Percentiles rank a stretch among this genome's conserved stretches.
Evolutionary conservation across 2,888 invertebrate genomes (phyloP).

Genomic region (Patella depressa): DNA sequence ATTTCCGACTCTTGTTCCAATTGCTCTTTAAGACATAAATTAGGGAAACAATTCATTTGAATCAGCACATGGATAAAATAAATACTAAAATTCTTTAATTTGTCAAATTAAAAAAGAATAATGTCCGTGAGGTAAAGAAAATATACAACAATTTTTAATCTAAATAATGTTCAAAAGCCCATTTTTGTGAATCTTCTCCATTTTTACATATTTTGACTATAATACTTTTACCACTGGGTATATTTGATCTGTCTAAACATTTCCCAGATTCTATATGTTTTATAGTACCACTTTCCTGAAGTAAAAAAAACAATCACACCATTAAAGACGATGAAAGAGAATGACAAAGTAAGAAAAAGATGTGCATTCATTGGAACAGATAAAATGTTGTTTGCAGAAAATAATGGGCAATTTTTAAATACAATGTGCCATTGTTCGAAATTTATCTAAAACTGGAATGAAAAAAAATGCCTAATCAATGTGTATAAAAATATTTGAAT

Average conservation of each 20-base stretch:
- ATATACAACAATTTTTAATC: constrained; percentile 20
- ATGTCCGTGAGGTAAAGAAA: too few species aligned
- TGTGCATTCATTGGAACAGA: neutral
- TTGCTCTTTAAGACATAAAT: too few species aligned
- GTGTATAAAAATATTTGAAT: too few species aligned
- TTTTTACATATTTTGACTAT: constrained; percentile 57
- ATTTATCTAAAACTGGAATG: too few species aligned
- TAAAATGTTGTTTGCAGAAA: neutral
- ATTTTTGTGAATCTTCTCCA: constrained; percentile 62
- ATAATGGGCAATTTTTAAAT: too few species aligned
- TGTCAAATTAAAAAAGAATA: too few species aligned
- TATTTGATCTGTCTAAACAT: constrained; percentile 69
- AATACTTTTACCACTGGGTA: constrained; percentile 65
- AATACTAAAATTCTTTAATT: too few species aligned
- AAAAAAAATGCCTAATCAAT: too few species aligned
- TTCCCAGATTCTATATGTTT: constrained; percentile 63
- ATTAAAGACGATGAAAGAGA: neutral
- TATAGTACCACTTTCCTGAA: constrained; percentile 61
- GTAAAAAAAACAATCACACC: constrained; percentile 17
- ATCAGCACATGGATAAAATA: too few species aligned
- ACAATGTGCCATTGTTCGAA: too few species aligned
- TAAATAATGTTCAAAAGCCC: constrained; percentile 67
- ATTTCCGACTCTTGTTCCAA: too few species aligned
- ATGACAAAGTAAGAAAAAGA: neutral
- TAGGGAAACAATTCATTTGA: too few species aligned